Evolutionary conservation across 2,888 invertebrate genomes (phyloP).

Genomic region (Zaprionus lineosus): DNA sequence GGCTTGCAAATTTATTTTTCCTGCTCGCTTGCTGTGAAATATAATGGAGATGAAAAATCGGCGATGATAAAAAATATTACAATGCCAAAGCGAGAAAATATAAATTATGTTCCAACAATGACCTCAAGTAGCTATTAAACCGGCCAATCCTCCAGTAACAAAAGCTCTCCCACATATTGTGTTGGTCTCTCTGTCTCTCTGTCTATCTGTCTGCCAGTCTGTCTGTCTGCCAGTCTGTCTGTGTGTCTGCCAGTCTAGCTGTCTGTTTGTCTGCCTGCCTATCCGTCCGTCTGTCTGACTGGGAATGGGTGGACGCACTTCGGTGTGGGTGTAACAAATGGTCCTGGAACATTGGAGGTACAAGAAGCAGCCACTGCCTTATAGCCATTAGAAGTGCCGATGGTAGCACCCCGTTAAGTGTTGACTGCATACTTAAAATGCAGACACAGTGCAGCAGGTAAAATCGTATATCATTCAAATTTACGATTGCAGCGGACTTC

Average conservation of each 20-base stretch:
- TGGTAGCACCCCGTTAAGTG: constrained; percentile 49
- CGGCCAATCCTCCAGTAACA: constrained; percentile 19
- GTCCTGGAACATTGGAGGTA: too few relatives aligned
- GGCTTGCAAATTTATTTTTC: constrained; percentile 73
- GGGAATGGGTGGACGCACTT: too few relatives aligned
- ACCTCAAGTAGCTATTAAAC: constrained; percentile 40
- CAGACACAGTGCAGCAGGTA: constrained; percentile 57
- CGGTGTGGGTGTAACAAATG: constrained; percentile 10
- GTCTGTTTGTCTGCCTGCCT: too few relatives aligned
- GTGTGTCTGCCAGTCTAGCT: too few relatives aligned
- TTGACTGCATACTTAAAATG: constrained; percentile 69
- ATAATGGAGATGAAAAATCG: constrained; percentile 73
- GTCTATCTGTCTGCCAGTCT: too few relatives aligned
- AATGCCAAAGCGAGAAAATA: constrained; percentile 31
- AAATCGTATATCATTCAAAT: constrained; percentile 71
- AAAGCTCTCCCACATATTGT: constrained; percentile 4
- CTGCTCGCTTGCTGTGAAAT: constrained; percentile 42
- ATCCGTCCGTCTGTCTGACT: too few relatives aligned
- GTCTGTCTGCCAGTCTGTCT: too few relatives aligned
- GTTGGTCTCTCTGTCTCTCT: too few relatives aligned
- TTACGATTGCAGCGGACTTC: constrained; percentile 67
- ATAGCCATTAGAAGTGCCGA: constrained; percentile 45
- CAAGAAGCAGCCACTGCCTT: constrained; percentile 27
- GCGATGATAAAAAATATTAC: constrained; percentile 37
- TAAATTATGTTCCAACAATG: constrained; percentile 47